Base-by-base conservation (phyloP, 1,140 invertebrate genomes). In the Lepidurus apus region DNA sequence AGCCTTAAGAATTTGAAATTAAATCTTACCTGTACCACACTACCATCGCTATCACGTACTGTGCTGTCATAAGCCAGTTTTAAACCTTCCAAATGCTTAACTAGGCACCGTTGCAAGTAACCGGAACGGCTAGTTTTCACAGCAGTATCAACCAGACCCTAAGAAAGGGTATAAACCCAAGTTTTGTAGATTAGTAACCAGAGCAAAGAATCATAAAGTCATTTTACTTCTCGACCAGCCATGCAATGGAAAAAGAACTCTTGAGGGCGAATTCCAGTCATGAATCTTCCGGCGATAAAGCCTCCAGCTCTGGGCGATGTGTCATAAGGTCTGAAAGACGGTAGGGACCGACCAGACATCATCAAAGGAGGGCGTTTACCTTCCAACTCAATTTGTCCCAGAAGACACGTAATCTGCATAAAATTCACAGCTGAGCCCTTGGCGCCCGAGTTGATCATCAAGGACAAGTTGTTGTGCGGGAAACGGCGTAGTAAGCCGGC, bases 231-330 rank as follows among this genome's bases (percentile, higher is more conserved):
- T 86, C 98, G 90, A 80, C 98, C 98, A 76, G 98, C 98, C 97
- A 99, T 99, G 84, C 97, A 99, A 89, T 99, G 97, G 86, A 98
- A 99, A 86, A 98, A 99, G 84, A 98, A 98, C 84, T 99, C 97
- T 86, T 98, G 96, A 0, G 97, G 96, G 83, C 94, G 90, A 80
- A 99, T 96, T 77, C 98, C 98, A 0, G 97, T 99, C 89, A 99
- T 92, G 83, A 99, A 99, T 43, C 98, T 88, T 4, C 95, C 93
- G 82, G 94, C 93, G 47, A 99, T 95, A 84, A 98, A 99, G 17
- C 98, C 98, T 65, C 98, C 97, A 42, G 97, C 94, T 83, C 94
- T 88, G 0, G 97, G 97, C 0, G 93, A 90, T 17, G 92, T 89
- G 83, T 99, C 96, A 83, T 96, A 98, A 0, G 92, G 88, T n/a